Percentiles rank a stretch among this genome's conserved stretches.
phyloP scores from a whole-genome alignment of 1,140 invertebrate species.

The Leptonema lineaticorne region DNA sequence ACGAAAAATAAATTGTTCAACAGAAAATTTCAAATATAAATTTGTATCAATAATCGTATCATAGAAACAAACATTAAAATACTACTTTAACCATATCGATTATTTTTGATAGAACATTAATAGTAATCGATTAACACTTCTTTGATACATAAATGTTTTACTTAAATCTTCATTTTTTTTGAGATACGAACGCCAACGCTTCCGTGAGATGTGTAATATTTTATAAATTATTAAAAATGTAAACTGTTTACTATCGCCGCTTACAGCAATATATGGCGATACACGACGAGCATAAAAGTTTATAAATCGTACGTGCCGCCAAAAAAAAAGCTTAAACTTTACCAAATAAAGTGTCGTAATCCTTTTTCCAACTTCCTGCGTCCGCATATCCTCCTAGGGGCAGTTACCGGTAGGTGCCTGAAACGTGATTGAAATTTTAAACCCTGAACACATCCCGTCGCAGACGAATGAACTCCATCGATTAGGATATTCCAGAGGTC shows the following conservation, averaged over 20 bases:
- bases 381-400: neutral
- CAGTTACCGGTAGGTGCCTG: neutral
- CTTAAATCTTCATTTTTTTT: no score
- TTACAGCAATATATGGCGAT: conserved; percentile 5
- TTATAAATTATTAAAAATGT: conserved; percentile 1
- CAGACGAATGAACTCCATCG: neutral
- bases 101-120: no score
- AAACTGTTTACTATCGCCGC: neutral
- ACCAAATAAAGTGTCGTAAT: conserved; percentile 19
- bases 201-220: conserved; percentile 16
- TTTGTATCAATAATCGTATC: no score
- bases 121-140: no score
- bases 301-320: neutral
- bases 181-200: no score
- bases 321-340: neutral
- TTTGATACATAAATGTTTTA: no score
- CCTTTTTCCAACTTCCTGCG: conserved; percentile 6
- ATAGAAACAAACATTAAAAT: no score
- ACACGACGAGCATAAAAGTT: conserved; percentile 15
- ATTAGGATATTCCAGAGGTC: no score
- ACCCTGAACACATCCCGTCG: neutral
- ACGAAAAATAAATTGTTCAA: no score
- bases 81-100: no score
- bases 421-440: neutral
- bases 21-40: no score